Conservation (phyloP, 2,113 vertebrate genomes). For the Mystacornis crossleyi region DNA sequence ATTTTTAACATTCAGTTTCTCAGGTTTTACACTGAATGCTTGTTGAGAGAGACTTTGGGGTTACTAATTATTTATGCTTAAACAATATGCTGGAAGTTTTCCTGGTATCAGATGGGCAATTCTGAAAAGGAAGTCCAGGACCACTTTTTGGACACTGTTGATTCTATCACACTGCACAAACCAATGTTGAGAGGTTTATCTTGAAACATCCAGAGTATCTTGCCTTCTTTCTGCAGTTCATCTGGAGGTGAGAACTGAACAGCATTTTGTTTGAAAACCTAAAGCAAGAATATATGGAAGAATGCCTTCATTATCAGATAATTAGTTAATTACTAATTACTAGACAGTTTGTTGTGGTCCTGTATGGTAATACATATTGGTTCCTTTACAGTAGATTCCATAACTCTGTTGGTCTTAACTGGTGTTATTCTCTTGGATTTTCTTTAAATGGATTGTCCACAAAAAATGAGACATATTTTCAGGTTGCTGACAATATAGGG, state of each 20-base stretch:
- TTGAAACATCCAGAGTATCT: not conserved
- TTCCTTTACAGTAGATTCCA: not conserved
- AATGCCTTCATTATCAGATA: not conserved
- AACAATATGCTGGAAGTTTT: not conserved
- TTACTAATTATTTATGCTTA: not conserved
- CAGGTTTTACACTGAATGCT: not conserved
- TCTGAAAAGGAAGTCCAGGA: not conserved
- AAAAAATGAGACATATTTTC: not conserved
- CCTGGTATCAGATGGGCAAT: not conserved
- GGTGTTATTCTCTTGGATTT: not conserved
- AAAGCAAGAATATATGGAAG: not conserved
- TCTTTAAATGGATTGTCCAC: not conserved
- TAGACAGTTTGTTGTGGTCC: not conserved
- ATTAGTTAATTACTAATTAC: not conserved
- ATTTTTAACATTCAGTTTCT: not conserved
- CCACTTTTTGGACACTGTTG: not conserved
- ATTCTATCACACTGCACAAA: not conserved
- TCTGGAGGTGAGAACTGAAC: not conserved
- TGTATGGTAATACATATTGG: not conserved
- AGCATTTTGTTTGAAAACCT: not conserved
- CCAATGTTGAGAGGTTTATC: not conserved
- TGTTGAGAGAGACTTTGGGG: not conserved
- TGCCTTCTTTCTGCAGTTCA: not conserved
- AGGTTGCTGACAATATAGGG: not conserved
- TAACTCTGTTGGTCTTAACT: not conserved